phyloP scores from a whole-genome alignment of 2,113 vertebrate species.

The Anolis carolinensis region DNA sequence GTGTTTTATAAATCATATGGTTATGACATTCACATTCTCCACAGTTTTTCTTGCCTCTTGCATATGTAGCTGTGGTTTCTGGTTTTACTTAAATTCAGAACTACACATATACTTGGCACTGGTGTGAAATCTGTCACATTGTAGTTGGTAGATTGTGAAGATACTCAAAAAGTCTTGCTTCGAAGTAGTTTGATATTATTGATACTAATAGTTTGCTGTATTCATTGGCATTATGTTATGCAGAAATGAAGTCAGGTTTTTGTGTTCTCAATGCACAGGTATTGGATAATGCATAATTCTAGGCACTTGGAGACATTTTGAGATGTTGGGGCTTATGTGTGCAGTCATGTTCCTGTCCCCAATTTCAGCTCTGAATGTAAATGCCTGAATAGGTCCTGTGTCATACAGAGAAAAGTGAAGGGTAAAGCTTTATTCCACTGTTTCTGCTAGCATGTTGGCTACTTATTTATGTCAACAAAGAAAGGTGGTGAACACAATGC shows the following conservation, averaged over 20 bases:
- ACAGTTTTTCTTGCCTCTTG: neutral
- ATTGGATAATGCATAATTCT: too few relatives aligned
- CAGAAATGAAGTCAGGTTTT: neutral
- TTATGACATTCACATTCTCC: constrained; percentile 27
- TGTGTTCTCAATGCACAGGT: too few relatives aligned
- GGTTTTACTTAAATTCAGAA: constrained; percentile 30
- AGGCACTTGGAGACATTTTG: too few relatives aligned
- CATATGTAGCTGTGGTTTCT: neutral
- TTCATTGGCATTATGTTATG: neutral
- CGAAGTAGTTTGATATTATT: neutral
- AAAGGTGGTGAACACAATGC: neutral
- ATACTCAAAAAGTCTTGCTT: neutral
- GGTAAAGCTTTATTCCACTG: neutral
- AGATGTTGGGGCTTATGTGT: too few relatives aligned
- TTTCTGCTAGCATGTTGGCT: neutral
- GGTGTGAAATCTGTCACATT: constrained; percentile 23
- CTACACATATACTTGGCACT: constrained; percentile 14
- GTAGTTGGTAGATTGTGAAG: neutral
- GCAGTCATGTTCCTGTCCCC: too few relatives aligned
- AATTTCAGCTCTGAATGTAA: too few relatives aligned
- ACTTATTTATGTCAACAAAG: neutral
- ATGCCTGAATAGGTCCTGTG: neutral
- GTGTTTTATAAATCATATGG: constrained; percentile 18
- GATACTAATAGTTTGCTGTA: neutral
- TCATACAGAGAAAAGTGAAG: neutral